Conservation (phyloP, 2,797 vertebrate genomes). For the Takifugu ocellatus region DNA sequence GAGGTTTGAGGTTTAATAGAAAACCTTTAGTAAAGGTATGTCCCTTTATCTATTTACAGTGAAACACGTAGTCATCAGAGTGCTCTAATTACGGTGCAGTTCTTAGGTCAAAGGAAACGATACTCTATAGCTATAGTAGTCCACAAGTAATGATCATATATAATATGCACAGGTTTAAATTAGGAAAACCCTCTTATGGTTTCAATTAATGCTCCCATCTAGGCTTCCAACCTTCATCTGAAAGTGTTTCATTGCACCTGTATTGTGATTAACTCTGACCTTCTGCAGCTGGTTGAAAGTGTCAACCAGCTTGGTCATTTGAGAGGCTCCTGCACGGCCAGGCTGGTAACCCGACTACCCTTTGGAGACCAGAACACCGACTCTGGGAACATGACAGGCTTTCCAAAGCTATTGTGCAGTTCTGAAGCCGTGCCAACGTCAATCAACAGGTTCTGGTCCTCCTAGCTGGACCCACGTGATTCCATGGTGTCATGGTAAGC, state of each 20-base stretch:
- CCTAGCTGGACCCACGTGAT: slow-evolving; percentile 17
- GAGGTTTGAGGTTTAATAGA: too few species aligned
- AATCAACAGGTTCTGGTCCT: too few species aligned
- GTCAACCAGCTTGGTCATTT: slow-evolving; percentile 29
- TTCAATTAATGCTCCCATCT: too few species aligned
- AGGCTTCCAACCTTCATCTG: too few species aligned
- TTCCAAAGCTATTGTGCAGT: too few species aligned
- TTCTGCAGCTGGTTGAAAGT: slow-evolving; percentile 31
- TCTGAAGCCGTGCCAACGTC: too few species aligned
- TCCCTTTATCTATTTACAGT: slow-evolving; percentile 15
- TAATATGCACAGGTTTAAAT: not conserved
- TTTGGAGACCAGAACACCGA: not conserved
- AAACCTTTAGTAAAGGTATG: too few species aligned
- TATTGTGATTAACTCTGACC: not conserved
- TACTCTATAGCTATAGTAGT: slow-evolving; percentile 23
- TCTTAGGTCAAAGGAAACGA: slow-evolving; percentile 32
- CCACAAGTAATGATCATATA: slow-evolving; percentile 1
- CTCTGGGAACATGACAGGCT: too few species aligned
- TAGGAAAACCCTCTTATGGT: too few species aligned
- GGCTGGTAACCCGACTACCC: slow-evolving; percentile 5
- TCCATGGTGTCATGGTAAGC: slow-evolving; percentile 76
- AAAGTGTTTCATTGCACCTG: too few species aligned
- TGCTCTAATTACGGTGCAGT: slow-evolving; percentile 9
- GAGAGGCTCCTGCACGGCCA: slow-evolving; percentile 3
- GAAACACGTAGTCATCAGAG: slow-evolving; percentile 30